Base-by-base conservation (phyloP, 2,113 vertebrate species). In the Cricetomys ansorgei region DNA sequence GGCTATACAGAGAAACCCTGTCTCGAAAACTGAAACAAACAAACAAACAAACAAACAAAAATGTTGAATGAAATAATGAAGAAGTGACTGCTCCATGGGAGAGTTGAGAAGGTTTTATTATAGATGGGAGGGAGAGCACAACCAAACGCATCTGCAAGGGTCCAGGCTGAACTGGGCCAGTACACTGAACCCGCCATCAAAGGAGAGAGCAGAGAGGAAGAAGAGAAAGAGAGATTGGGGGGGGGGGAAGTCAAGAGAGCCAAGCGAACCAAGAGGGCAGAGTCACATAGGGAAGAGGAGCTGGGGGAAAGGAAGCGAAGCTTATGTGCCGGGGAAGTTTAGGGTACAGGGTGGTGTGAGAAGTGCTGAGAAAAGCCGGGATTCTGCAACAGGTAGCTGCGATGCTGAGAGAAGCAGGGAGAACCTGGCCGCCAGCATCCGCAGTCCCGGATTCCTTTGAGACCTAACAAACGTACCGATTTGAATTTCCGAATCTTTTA, bases 401-500 rank as follows among this genome's bases (percentile, higher is more conserved):
- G 3, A 27, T 57, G 77, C 37, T 13, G 9, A 13, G 53, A 27
- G 80, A 25, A 29, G n/a, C 55, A 16, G 23, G 23, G 79, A 81
- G 55, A 83, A 27, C 55, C 55, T 0, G 57, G 57, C 7, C 13
- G 80, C 57, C 25, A 83, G 80, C 80, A 19, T 29, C 57, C 40
- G 25, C n/a, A 59, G 55, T 16, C 79, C 37, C 1, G 53, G 3
- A n/a, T 81, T 81, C 27, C 55, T 57, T 72, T 25, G 77, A 81
- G 55, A 27, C 40, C 79, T 27, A 40, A 16, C 21, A 73, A 73
- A 73, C 23, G 77, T 27, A 11, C 55, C 48, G 21, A 81, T 92
- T 48, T 81, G 0, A 70, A 19, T 96, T 94, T 75, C 50, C 40
- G 77, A 94, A 85, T 94, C 88, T 84, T 92, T 72, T 95, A 50